phyloP scores from a whole-genome alignment of 2,888 invertebrate species.

The Diarsia rubi region DNA sequence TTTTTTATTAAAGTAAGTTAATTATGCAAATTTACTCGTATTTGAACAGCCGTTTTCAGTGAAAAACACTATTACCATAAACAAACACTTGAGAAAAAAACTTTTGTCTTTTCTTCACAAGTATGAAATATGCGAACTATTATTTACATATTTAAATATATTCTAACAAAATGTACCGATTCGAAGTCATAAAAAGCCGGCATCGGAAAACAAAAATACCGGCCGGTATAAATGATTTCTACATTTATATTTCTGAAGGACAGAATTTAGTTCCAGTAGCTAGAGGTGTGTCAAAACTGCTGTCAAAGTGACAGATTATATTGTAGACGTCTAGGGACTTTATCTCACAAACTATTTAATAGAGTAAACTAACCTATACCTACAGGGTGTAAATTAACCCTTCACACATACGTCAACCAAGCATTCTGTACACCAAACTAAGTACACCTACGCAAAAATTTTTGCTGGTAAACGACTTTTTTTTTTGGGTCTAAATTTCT shows the following conservation, averaged over 20 bases:
- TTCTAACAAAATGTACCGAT: not conserved
- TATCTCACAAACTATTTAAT: no score
- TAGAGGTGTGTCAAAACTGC: not conserved
- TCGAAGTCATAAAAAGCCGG: not conserved
- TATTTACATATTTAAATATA: conserved; percentile 8
- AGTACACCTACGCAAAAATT: no score
- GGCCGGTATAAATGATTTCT: not conserved
- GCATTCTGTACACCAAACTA: no score
- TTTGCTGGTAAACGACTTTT: no score
- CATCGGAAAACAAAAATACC: not conserved
- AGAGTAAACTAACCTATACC: no score
- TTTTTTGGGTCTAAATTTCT: no score
- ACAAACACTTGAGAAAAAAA: not conserved
- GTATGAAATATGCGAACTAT: not conserved
- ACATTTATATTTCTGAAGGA: not conserved
- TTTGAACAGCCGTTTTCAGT: not conserved
- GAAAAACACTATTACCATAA: not conserved
- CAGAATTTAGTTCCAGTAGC: not conserved
- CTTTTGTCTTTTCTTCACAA: not conserved
- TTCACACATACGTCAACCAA: no score
- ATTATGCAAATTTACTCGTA: not conserved
- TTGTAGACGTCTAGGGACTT: not conserved
- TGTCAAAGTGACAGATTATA: not conserved
- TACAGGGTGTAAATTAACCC: no score
- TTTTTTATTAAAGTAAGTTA: not conserved